Evolutionary conservation across 2,797 vertebrate genomes (phyloP).

Genomic region (Lagodon rhomboides): DNA sequence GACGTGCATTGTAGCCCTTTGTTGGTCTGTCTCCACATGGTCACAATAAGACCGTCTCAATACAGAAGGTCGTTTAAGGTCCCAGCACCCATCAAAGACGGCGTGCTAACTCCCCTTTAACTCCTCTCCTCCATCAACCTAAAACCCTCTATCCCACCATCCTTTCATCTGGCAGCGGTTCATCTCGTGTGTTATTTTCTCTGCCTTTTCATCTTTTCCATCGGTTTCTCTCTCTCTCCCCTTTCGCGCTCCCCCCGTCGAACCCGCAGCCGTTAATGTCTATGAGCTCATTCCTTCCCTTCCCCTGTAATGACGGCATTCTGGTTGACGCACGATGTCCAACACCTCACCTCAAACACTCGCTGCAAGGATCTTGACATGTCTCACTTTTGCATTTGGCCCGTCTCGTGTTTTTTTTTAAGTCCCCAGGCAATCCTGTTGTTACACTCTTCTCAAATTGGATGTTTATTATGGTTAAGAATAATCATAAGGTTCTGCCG

Average conservation of each 20-base stretch:
- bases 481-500: constrained; percentile 52
- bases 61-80: constrained; percentile 65
- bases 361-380: constrained; percentile 44
- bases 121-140: constrained; percentile 69
- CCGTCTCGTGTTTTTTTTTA: constrained; percentile 9
- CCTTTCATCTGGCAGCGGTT: constrained; percentile 77
- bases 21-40: constrained; percentile 17
- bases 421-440: constrained; percentile 26
- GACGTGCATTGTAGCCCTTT: neutral
- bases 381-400: constrained; percentile 47
- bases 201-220: constrained; percentile 84
- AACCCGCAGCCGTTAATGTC: constrained; percentile 81
- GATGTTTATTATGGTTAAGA: constrained; percentile 65
- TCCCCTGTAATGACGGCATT: constrained; percentile 76
- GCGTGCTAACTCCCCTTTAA: constrained; percentile 69
- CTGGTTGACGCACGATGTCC: constrained; percentile 76
- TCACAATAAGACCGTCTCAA: constrained; percentile 45
- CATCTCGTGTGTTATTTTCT: constrained; percentile 76
- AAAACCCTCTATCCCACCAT: constrained; percentile 71
- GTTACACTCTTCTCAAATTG: constrained; percentile 45
- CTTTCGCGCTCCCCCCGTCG: constrained; percentile 57
- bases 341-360: constrained; percentile 76
- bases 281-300: constrained; percentile 84
- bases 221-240: constrained; percentile 63
- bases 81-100: constrained; percentile 69